These are phyloP conservation scores for Piprites chloris DNA, from an alignment of 2,113 vertebrate species.

Conservation along the genomic window DNA sequence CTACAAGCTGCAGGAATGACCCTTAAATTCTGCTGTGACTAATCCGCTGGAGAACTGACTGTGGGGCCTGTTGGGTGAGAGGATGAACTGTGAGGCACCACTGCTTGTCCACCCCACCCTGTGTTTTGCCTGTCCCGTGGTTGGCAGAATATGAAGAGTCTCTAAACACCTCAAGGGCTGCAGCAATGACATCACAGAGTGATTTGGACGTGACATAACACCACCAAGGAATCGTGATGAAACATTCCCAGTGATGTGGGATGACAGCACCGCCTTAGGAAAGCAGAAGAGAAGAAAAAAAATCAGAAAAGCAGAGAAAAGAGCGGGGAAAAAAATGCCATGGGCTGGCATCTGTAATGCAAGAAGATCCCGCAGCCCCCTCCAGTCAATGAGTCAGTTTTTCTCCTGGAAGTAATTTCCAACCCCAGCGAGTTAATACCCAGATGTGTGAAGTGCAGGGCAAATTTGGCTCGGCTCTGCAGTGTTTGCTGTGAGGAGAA, in stretches of 20 bases:
- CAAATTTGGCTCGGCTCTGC: background rate
- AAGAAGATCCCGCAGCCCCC: background rate
- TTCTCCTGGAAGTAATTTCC: slow-evolving; percentile 45
- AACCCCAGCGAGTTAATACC: background rate
- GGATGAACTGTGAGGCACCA: background rate
- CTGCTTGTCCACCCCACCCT: fast-evolving
- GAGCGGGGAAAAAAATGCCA: background rate
- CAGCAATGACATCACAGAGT: background rate
- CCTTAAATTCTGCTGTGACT: background rate
- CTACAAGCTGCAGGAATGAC: background rate
- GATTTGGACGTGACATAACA: background rate
- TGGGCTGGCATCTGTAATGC: background rate
- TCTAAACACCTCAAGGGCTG: background rate
- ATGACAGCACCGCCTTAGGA: background rate
- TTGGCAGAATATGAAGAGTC: background rate
- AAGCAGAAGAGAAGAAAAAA: background rate
- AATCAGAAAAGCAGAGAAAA: background rate
- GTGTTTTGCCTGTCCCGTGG: background rate
- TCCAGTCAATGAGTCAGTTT: background rate
- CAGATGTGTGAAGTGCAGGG: background rate
- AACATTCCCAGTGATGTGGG: background rate
- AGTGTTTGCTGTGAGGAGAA: background rate
- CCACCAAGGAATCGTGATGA: background rate
- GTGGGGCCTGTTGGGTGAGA: background rate
- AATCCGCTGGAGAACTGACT: background rate